Evolutionary conservation across 2,888 invertebrate genomes (phyloP).

Genomic region (Pollenia labialis): DNA sequence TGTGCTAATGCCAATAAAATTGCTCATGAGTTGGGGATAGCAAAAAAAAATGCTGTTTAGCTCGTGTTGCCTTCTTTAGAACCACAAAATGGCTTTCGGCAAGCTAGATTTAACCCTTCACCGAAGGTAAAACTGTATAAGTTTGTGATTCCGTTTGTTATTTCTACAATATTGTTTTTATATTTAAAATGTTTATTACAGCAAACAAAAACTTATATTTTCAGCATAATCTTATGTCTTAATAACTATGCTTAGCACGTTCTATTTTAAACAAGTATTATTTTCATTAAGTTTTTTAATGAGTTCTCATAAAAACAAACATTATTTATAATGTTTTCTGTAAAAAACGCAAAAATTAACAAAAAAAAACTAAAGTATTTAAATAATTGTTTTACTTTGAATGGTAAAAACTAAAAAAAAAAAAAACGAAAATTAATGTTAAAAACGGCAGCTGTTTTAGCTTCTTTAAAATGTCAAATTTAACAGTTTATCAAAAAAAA

Average conservation of each 20-base stretch:
- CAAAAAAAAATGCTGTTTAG: too few species aligned
- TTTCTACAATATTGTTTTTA: too few species aligned
- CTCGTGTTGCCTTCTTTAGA: too few species aligned
- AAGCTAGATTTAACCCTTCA: too few species aligned
- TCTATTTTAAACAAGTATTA: conserved; percentile 13
- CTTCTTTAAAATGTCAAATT: conserved; percentile 22
- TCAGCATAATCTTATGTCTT: conserved; percentile 24
- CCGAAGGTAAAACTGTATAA: too few species aligned
- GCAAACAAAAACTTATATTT: conserved; percentile 11
- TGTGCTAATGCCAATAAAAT: too few species aligned
- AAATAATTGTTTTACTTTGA: conserved; percentile 4
- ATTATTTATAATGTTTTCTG: conserved; percentile 16
- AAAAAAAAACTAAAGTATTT: conserved; percentile 3
- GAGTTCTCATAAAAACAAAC: conserved; percentile 48
- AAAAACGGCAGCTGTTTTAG: background rate
- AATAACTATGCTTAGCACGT: conserved; percentile 52
- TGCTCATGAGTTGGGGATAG: too few species aligned
- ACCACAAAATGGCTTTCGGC: too few species aligned
- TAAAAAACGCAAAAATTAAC: background rate
- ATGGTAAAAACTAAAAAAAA: conserved; percentile 9
- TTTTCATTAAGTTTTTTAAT: conserved; percentile 53
- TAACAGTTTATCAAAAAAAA: conserved; percentile 9
- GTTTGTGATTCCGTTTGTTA: too few species aligned
- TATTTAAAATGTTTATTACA: conserved; percentile 27
- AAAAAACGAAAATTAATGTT: background rate